Percentiles rank a stretch among this genome's conserved stretches.
Conservation (phyloP, 92 coral and sea anemone genomes). For the Diadumene lineata region DNA sequence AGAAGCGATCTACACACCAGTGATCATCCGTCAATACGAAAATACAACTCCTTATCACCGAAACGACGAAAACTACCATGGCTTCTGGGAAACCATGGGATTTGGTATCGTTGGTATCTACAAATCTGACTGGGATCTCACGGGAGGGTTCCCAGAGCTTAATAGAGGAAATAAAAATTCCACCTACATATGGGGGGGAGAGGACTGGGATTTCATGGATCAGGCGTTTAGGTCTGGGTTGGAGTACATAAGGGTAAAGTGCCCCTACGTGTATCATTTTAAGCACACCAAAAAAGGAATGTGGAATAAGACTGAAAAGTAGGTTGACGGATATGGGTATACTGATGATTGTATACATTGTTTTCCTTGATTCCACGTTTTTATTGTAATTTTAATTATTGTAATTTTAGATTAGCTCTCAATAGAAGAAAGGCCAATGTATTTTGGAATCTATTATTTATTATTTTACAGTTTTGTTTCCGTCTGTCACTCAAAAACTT, state of each 20-base stretch:
- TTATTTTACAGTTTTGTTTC: no score
- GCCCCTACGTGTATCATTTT: slow-evolving; percentile 72
- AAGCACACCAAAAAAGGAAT: slow-evolving; percentile 33
- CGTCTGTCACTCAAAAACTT: no score
- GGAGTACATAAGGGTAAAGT: slow-evolving; percentile 64
- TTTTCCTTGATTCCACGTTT: no score
- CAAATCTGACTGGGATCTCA: slow-evolving; percentile 77
- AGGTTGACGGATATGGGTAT: no score
- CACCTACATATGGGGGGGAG: slow-evolving; percentile 79
- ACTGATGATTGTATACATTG: no score
- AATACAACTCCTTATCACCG: slow-evolving; percentile 45
- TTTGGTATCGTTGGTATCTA: slow-evolving; percentile 70
- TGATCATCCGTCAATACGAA: slow-evolving; percentile 52
- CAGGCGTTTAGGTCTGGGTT: slow-evolving; percentile 49
- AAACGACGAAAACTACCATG: slow-evolving; percentile 34
- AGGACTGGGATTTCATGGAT: slow-evolving; percentile 72
- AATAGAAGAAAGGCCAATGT: no score
- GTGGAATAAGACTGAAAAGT: no score
- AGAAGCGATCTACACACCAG: slow-evolving; percentile 61
- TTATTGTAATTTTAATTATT: no score
- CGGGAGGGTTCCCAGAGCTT: slow-evolving; percentile 49
- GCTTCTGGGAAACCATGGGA: slow-evolving; percentile 61
- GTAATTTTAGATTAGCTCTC: no score
- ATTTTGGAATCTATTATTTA: no score
- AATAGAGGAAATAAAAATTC: slow-evolving; percentile 13